Evolutionary conservation across 2,113 vertebrate species (phyloP).

Genomic region (Gallinago jamesoni): DNA sequence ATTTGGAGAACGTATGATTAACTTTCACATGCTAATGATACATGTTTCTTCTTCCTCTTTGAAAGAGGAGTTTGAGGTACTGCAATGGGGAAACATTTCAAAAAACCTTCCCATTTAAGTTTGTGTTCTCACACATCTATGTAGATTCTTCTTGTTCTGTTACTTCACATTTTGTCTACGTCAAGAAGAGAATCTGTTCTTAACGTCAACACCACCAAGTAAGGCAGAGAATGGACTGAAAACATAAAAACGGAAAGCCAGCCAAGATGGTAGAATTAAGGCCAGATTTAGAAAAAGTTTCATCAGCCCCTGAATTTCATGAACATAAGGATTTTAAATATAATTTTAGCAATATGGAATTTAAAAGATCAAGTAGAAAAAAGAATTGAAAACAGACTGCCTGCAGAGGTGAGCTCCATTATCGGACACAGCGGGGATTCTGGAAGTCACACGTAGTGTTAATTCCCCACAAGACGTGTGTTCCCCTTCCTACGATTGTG

Average conservation of each 20-base stretch:
- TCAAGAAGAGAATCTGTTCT: background rate
- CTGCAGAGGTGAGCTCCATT: background rate
- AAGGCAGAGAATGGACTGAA: background rate
- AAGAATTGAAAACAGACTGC: background rate
- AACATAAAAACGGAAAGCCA: background rate
- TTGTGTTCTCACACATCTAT: background rate
- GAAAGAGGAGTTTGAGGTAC: background rate
- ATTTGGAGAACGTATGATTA: background rate
- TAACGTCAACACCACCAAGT: background rate
- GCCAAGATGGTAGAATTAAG: background rate
- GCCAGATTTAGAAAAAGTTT: background rate
- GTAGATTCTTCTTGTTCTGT: background rate
- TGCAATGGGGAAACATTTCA: background rate
- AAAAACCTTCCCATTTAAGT: background rate
- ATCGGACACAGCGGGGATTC: rapidly evolving
- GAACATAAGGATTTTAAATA: background rate
- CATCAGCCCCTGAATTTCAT: background rate
- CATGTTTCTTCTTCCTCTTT: background rate
- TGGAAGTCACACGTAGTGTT: background rate
- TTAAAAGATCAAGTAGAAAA: background rate
- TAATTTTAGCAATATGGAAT: background rate
- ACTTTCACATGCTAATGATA: background rate
- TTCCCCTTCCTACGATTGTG: background rate
- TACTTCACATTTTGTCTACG: background rate
- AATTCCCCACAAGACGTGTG: background rate